Evolutionary conservation across 2,797 vertebrate genomes (phyloP).

Genomic region (Selene dorsalis): DNA sequence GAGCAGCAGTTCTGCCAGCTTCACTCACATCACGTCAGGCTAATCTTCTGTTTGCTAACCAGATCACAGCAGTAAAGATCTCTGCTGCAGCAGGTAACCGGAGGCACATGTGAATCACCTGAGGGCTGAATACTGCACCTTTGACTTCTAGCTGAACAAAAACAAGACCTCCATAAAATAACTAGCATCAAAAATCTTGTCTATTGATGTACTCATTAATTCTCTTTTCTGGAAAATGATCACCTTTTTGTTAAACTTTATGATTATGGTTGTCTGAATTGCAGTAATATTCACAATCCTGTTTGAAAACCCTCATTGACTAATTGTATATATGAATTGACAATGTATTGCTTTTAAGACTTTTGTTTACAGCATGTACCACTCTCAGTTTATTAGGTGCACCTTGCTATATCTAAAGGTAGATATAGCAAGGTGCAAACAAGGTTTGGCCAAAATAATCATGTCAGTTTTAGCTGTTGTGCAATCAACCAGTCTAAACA

Average conservation of each 20-base stretch:
- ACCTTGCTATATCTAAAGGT: no score
- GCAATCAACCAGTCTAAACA: background rate
- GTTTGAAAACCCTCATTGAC: background rate
- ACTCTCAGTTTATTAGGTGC: background rate
- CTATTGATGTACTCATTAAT: no score
- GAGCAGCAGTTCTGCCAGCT: conserved; percentile 9
- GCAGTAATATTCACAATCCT: no score
- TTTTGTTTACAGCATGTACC: background rate
- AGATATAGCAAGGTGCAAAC: no score
- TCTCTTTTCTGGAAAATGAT: no score
- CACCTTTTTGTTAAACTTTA: no score
- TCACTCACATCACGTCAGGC: conserved; percentile 15
- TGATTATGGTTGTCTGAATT: no score
- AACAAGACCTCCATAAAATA: background rate
- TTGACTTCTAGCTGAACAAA: background rate
- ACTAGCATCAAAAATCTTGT: background rate
- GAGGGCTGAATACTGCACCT: background rate
- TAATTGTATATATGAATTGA: background rate
- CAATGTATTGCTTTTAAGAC: background rate
- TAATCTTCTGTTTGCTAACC: conserved; percentile 33
- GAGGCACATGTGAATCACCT: background rate
- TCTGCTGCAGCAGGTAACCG: conserved; percentile 4
- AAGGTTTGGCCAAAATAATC: background rate
- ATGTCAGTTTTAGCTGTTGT: background rate
- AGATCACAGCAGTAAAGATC: conserved; percentile 9